Evolutionary conservation across 2,797 vertebrate species (phyloP).

Genomic region (Darevskia mixta): DNA sequence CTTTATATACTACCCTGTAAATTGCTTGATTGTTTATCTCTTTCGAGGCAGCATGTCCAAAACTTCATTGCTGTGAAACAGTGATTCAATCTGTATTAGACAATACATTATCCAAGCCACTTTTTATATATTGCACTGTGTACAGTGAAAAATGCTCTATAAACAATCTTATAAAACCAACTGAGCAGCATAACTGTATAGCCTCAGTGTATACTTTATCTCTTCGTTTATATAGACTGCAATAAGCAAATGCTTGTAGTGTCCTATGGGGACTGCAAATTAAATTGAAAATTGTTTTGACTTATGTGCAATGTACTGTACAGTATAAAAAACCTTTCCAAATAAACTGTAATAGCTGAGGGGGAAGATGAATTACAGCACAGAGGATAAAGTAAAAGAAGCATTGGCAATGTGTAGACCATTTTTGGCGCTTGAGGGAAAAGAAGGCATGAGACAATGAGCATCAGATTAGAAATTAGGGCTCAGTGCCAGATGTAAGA

Average conservation of each 20-base stretch:
- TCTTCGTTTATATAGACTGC: constrained; percentile 53
- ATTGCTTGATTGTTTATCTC: constrained; percentile 27
- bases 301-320: constrained; percentile 60
- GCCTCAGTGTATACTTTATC: constrained; percentile 55
- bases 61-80: constrained; percentile 16
- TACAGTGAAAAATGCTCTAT: constrained; percentile 46
- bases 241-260: constrained; percentile 58
- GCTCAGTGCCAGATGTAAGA: not conserved
- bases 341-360: constrained; percentile 56
- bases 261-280: constrained; percentile 57
- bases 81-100: constrained; percentile 12
- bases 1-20: constrained; percentile 28
- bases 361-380: constrained; percentile 54
- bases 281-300: constrained; percentile 63
- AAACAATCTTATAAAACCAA: constrained; percentile 59
- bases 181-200: constrained; percentile 29
- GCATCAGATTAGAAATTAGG: constrained; percentile 48
- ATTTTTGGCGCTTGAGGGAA: constrained; percentile 41
- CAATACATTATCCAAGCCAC: constrained; percentile 36
- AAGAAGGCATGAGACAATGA: constrained; percentile 25
- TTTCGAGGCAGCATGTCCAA: not conserved
- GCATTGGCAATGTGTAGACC: constrained; percentile 48
- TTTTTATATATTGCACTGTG: constrained; percentile 44
- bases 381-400: constrained; percentile 51
- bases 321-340: constrained; percentile 56